Evolutionary conservation across 2,797 vertebrate species (phyloP), one percentile per base, ranked within the genome.

Genomic region (Liparis tanakae): DNA sequence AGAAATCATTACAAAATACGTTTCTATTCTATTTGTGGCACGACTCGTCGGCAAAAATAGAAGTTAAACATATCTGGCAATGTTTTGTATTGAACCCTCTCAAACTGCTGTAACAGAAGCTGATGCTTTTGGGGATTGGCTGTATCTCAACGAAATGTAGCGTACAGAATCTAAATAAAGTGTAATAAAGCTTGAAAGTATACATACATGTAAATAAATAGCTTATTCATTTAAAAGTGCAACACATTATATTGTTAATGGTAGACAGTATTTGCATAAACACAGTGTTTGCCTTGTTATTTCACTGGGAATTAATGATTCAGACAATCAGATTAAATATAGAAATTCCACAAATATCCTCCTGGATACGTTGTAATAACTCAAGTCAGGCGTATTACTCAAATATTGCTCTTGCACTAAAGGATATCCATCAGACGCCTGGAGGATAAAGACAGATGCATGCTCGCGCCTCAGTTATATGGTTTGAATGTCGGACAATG

Each of bases 401-500:
- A 48, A 56, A 43, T 67, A 63, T 53, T 60, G 62, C 51, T 80
- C 55, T 67, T 58, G 34, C 46, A 69, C 63, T 46, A 70, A 75
- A 81, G 18, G 10, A 48, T 79, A 64, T 44, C 41, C 37, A 70
- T 60, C 7, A 7, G 33, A 80, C 0, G n/a, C 71, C 87, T 78
- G 37, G 22, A 74, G 74, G 74, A 77, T 50, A 48, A 61, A 78
- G 70, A 82, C 73, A 66, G 78, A 81, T 17, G 50, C 65, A 68
- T n/a, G 30, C 70, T 82, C 7, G 30, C 20, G 74, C 72, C 48
- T 76, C 62, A 36, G 70, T 70, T 73, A 66, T 81, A 67, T 65
- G 56, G 62, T 70, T 85, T 87, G 77, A 84, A 89, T 80, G 81
- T 76, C 12, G 80, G 78, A 82, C 82, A 79, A 25, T 78, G 54